These are phyloP conservation scores for Blastobasis lacticolella DNA, from an alignment of 2,888 invertebrate species.

Conservation along the genomic window DNA sequence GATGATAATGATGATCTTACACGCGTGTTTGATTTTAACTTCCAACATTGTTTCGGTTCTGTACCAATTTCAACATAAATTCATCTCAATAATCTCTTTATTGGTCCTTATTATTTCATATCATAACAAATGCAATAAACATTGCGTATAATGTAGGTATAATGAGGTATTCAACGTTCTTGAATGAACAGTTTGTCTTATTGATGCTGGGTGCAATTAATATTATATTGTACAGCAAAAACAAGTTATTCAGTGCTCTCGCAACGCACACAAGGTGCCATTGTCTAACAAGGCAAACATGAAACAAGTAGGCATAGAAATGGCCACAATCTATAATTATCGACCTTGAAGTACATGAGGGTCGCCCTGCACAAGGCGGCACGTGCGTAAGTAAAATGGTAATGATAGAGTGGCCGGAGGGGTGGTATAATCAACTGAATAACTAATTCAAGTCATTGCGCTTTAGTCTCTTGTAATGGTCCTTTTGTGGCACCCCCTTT, in stretches of 20 bases:
- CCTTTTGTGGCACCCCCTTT: constrained; percentile 58
- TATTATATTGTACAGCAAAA: too few species aligned
- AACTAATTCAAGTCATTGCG: constrained; percentile 70
- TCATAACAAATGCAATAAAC: too few species aligned
- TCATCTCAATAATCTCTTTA: too few species aligned
- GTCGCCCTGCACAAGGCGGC: constrained; percentile 47
- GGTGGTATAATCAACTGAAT: constrained; percentile 68
- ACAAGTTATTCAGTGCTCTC: too few species aligned
- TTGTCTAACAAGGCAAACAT: constrained; percentile 19
- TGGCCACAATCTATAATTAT: constrained; percentile 47
- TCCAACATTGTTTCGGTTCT: too few species aligned
- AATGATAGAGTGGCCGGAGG: constrained; percentile 69
- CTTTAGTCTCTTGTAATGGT: constrained; percentile 49
- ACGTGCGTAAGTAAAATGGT: constrained; percentile 66
- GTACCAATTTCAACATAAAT: too few species aligned
- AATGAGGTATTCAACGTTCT: not conserved
- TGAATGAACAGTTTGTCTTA: not conserved
- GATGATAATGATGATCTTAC: too few species aligned
- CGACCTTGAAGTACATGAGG: constrained; percentile 62
- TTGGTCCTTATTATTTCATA: too few species aligned
- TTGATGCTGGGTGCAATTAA: not conserved
- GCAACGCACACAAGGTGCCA: constrained; percentile 19
- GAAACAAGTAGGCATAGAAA: constrained; percentile 24
- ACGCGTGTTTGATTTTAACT: too few species aligned
- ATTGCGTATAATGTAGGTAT: too few species aligned